Evolutionary conservation across 2,113 vertebrate genomes (phyloP).

Genomic region (Bufo gargarizans): DNA sequence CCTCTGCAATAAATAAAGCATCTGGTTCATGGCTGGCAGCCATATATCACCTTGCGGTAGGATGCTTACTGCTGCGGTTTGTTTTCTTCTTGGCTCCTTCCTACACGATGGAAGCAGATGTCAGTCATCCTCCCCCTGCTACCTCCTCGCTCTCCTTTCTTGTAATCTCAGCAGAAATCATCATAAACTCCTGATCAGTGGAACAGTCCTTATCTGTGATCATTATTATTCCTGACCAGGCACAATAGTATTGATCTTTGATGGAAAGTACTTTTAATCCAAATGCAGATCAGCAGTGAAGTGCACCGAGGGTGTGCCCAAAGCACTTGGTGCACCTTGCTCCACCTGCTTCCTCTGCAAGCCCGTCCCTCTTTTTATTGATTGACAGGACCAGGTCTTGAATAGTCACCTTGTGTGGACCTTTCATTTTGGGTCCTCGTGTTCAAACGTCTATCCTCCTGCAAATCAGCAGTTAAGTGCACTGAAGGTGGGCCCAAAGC

Average conservation of each 20-base stretch:
- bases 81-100: background rate
- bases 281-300: too few species aligned
- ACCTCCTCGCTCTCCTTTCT: background rate
- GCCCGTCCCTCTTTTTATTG: too few species aligned
- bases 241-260: too few species aligned
- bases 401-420: too few species aligned
- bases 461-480: too few species aligned
- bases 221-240: background rate
- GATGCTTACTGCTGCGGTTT: background rate
- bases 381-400: too few species aligned
- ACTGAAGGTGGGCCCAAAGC: too few species aligned
- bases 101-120: background rate
- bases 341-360: too few species aligned
- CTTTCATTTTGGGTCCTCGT: too few species aligned
- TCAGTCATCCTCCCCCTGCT: background rate
- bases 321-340: too few species aligned
- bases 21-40: background rate
- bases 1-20: background rate
- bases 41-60: background rate
- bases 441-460: too few species aligned
- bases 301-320: too few species aligned
- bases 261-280: background rate
- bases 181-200: background rate
- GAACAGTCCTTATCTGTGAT: background rate
- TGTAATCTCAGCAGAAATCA: background rate